Percentiles rank a stretch among this genome's conserved stretches.
Evolutionary conservation across 2,888 invertebrate species (phyloP).

Genomic region (Cecidostiba fungosa): DNA sequence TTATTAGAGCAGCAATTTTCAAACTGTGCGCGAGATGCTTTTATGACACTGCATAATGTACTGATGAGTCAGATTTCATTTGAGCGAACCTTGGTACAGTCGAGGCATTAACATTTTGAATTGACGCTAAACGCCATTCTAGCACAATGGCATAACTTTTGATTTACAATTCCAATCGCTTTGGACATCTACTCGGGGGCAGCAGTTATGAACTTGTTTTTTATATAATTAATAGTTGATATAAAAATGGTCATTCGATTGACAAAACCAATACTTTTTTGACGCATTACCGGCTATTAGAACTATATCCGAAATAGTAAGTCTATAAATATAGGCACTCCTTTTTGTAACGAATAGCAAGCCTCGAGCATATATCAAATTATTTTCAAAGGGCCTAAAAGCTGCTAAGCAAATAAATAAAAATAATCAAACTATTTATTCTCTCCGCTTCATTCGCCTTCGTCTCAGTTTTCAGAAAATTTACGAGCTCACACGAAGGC

Average conservation of each 20-base stretch:
- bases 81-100: background rate
- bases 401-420: background rate
- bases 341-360: background rate
- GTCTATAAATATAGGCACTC: no score
- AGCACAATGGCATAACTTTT: background rate
- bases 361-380: background rate
- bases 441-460: background rate
- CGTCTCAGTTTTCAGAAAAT: conserved; percentile 19
- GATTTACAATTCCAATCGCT: background rate
- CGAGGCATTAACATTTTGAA: conserved; percentile 31
- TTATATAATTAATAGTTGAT: background rate
- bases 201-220: no score
- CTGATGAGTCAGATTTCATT: conserved; percentile 22
- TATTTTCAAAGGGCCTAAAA: conserved; percentile 13
- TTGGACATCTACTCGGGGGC: background rate
- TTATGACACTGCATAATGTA: conserved; percentile 25
- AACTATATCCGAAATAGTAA: background rate
- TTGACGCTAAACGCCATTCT: background rate
- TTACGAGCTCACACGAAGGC: conserved; percentile 28
- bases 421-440: conserved; percentile 26
- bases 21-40: conserved; percentile 17
- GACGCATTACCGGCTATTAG: no score
- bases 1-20: conserved; percentile 27
- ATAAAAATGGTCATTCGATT: no score
- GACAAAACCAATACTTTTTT: no score